Conservation (phyloP, 2,113 vertebrate genomes). For the Cyphomyrus discorhynchus region DNA sequence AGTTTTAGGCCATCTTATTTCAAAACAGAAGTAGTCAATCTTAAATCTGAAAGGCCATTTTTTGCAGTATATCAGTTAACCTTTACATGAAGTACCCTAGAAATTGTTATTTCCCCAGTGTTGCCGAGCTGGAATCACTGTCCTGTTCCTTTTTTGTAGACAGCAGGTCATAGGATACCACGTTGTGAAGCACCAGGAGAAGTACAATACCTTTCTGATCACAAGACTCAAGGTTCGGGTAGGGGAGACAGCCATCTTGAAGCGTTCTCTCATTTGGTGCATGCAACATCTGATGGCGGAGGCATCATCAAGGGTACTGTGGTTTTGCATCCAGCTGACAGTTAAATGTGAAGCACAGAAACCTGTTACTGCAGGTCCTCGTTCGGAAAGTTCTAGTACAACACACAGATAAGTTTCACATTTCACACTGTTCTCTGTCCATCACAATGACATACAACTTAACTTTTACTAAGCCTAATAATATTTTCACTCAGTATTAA, state of each 20-base stretch:
- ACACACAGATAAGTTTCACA: slow-evolving; percentile 51
- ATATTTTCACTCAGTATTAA: slow-evolving; percentile 65
- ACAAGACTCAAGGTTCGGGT: not conserved
- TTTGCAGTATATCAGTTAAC: not conserved
- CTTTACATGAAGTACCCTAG: not conserved
- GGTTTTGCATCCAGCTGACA: slow-evolving; percentile 61
- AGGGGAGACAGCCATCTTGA: not conserved
- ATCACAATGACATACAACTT: slow-evolving; percentile 38
- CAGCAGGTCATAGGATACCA: not conserved
- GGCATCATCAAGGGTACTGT: slow-evolving; percentile 45
- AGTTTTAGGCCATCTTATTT: no score
- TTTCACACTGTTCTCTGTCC: slow-evolving; percentile 35
- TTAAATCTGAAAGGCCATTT: no score
- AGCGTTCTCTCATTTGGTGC: not conserved
- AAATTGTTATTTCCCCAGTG: not conserved
- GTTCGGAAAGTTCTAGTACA: not conserved
- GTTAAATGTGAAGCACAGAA: slow-evolving; percentile 63
- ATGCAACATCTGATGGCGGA: slow-evolving; percentile 2
- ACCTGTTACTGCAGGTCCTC: slow-evolving; percentile 51
- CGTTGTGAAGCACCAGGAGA: not conserved
- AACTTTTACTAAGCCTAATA: slow-evolving; percentile 56
- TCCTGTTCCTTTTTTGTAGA: not conserved
- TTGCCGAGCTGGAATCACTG: not conserved
- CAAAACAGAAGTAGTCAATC: no score
- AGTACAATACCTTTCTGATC: not conserved